These are phyloP conservation scores for Melopsittacus undulatus DNA, from an alignment of 2,797 vertebrate species.

Conservation along the genomic window DNA sequence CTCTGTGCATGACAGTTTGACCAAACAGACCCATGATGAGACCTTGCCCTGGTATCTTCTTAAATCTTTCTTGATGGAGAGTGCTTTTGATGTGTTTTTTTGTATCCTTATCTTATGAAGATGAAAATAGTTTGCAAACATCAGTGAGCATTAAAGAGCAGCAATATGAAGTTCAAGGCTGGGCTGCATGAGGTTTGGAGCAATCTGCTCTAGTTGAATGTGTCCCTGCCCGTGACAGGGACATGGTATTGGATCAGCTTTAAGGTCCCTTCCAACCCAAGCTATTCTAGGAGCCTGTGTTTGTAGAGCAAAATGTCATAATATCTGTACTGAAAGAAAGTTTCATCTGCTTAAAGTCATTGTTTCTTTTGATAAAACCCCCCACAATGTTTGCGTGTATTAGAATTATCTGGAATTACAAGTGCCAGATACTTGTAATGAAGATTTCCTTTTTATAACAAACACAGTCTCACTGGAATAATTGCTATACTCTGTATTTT, in stretches of 20 bases:
- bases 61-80: not conserved
- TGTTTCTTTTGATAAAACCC: not conserved
- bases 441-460: conserved; percentile 8
- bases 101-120: not conserved
- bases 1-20: not conserved
- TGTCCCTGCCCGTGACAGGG: not conserved
- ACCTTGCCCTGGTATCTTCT: not conserved
- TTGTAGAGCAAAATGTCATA: not conserved
- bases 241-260: not conserved
- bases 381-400: not conserved
- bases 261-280: not conserved
- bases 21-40: not conserved
- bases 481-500: not conserved
- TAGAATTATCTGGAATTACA: conserved; percentile 12
- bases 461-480: not conserved
- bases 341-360: not conserved
- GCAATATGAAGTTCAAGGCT: not conserved
- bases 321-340: not conserved
- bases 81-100: not conserved
- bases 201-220: not conserved
- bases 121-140: not conserved
- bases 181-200: not conserved
- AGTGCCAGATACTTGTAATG: conserved; percentile 9
- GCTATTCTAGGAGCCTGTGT: not conserved
- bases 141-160: not conserved